These are phyloP conservation scores for Elachura formosa DNA, from an alignment of 2,113 vertebrate species.

Conservation along the genomic window DNA sequence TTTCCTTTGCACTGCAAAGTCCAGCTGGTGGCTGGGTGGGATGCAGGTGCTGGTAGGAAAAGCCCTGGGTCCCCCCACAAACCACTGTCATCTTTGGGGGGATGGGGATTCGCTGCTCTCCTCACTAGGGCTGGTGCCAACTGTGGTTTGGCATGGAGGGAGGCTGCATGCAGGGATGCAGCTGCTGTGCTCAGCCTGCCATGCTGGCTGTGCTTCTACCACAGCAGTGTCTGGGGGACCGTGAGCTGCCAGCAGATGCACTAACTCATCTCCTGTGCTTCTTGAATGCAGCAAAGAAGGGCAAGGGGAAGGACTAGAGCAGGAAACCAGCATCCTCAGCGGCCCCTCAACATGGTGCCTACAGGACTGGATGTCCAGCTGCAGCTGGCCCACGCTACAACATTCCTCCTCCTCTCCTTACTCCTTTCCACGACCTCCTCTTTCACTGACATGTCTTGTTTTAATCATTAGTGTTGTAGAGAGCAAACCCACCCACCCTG, in stretches of 20 bases:
- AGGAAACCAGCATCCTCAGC: neutral
- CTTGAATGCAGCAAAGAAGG: conserved; percentile 78
- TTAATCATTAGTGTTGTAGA: conserved; percentile 64
- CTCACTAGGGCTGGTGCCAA: neutral
- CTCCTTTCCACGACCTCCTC: conserved; percentile 6
- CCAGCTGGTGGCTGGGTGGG: neutral
- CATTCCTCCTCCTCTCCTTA: conserved; percentile 16
- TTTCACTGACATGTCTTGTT: conserved; percentile 67
- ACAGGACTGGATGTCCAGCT: neutral
- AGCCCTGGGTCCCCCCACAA: accelerated
- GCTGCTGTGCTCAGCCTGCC: accelerated
- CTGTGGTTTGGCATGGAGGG: accelerated
- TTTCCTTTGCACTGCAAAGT: neutral
- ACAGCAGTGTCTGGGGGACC: neutral
- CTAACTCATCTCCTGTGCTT: conserved; percentile 35
- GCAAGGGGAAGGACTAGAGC: conserved; percentile 79
- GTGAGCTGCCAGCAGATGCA: neutral
- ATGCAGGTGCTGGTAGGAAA: neutral
- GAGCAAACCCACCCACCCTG: neutral
- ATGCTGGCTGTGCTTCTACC: accelerated
- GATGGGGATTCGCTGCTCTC: neutral
- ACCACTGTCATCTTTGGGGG: neutral
- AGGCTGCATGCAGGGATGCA: neutral
- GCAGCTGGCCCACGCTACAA: neutral
- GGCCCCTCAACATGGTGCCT: neutral